Evolutionary conservation across 30 jellyfish, hydroid and myxozoan species (phyloP), one percentile per base, ranked within the genome.

Genomic region (Rhopilema esculentum): DNA sequence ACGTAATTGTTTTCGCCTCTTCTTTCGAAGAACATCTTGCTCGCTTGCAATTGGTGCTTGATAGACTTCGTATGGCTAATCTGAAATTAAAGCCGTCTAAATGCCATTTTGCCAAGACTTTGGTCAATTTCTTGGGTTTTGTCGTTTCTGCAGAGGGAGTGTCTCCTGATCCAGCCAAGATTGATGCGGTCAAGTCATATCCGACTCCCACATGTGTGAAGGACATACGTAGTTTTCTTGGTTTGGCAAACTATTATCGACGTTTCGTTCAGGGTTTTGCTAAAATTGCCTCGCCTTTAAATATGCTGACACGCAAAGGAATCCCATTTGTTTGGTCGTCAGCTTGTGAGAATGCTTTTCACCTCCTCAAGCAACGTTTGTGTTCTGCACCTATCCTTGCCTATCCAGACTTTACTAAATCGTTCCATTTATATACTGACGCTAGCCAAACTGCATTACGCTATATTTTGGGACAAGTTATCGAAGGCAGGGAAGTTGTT

Each of bases 201-300:
- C 91, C 91, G 21, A 84, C 49, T 2, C 91, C 91, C 26, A 22
- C 49, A n/a, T 77, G 48, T 8, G 75, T 77, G 24, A 61, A 61
- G 30, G 75, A 50, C 27, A 76, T 61, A 29, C 75, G 87, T 53
- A 76, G 89, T 33, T 57, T 31, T 66, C 27, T 75, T 40, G 89
- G 89, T 20, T 25, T 79, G 29, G 19, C 69, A 16, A 79, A 57
- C 27, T 79, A 79, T 33, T 86, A 86, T 67, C 74, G 91, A 0
- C 74, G 87, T 6, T 76, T 87, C 52, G 86, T 87, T 2, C 40
- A 48, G 16, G 69, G 68, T 50, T 77, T 87, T 77, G 91, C 96
- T 8, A 51, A 53, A 24, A 76, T 77, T 32, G 96, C 96, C 8
- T 77, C 96, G 21, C 96, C 92, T 6, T 31, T 87, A 78, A 77